These are phyloP conservation scores for Lutraria lutraria DNA, from an alignment of 2,888 invertebrate species.

Conservation along the genomic window DNA sequence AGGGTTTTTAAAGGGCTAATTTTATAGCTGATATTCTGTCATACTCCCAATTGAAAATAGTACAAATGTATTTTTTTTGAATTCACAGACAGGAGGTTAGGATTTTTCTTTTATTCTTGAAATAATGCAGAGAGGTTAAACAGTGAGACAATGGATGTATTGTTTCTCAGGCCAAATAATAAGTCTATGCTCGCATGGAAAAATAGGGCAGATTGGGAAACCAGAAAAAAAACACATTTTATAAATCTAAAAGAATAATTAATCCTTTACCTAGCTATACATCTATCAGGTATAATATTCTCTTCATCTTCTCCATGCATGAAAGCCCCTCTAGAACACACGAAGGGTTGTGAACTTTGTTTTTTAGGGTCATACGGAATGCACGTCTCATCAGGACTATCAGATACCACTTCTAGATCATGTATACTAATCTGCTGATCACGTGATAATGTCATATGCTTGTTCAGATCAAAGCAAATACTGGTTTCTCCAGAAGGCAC, in stretches of 20 bases:
- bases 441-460: constrained; percentile 80
- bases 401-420: neutral
- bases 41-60: too few relatives aligned
- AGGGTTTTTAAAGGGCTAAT: too few relatives aligned
- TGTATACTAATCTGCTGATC: constrained; percentile 78
- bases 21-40: too few relatives aligned
- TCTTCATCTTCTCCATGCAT: constrained; percentile 22
- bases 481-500: constrained; percentile 84
- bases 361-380: constrained; percentile 24
- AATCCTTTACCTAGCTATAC: constrained; percentile 35
- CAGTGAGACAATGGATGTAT: too few relatives aligned
- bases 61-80: too few relatives aligned
- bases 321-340: constrained; percentile 13
- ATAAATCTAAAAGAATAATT: neutral
- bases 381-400: neutral
- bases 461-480: constrained; percentile 77
- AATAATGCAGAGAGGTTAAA: too few relatives aligned
- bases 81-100: too few relatives aligned
- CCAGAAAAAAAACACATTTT: too few relatives aligned
- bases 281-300: neutral
- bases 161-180: too few relatives aligned
- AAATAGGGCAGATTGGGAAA: too few relatives aligned
- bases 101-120: too few relatives aligned
- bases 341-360: constrained; percentile 77
- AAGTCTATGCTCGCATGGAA: too few relatives aligned